Percentiles rank a stretch among this genome's conserved stretches.
phyloP scores from a whole-genome alignment of 2,888 invertebrate genomes.

The Hipparchia semele region DNA sequence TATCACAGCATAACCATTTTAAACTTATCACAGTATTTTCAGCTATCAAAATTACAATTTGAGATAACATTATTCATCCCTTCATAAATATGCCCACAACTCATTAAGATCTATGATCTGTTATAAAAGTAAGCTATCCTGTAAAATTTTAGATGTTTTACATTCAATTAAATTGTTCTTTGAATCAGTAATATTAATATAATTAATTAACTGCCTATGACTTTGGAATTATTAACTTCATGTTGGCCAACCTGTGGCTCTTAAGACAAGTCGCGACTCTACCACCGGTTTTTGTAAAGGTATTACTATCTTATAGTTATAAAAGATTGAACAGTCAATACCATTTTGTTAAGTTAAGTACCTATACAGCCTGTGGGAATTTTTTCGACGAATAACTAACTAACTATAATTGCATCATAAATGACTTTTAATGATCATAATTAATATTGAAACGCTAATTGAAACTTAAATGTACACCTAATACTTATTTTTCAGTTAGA shows the following conservation, averaged over 20 bases:
- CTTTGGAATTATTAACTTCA: too few species aligned
- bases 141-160: too few species aligned
- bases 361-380: neutral
- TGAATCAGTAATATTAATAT: neutral
- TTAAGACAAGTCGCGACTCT: too few species aligned
- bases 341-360: constrained; percentile 5
- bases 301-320: too few species aligned
- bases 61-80: too few species aligned
- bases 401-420: neutral
- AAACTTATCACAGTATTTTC: neutral
- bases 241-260: too few species aligned
- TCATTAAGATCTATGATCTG: too few species aligned
- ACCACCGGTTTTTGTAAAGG: neutral
- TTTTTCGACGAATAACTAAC: neutral
- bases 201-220: too few species aligned
- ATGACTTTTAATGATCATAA: neutral
- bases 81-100: too few species aligned
- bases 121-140: too few species aligned
- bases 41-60: neutral
- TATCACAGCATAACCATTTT: neutral
- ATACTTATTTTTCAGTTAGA: too few species aligned
- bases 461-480: neutral
- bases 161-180: neutral
- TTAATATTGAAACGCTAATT: neutral
- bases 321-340: neutral